Base-by-base conservation (phyloP, 2,113 vertebrate genomes). In the Condylura cristata region DNA sequence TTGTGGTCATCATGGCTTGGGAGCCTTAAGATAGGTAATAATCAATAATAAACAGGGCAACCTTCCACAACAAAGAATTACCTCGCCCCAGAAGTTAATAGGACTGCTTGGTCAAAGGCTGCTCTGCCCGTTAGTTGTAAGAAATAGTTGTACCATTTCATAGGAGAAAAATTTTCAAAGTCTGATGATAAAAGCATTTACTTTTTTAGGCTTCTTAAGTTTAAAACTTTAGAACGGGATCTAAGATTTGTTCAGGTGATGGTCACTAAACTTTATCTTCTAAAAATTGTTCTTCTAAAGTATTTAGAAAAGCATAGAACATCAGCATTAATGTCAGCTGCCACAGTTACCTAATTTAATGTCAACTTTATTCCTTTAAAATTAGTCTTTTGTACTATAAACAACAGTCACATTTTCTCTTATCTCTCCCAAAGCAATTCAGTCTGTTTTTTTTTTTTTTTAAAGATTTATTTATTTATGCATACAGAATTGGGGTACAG, bases 81-180 rank as follows among this genome's bases (percentile, higher is more conserved):
- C 16, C 51, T 79, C 17, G 14, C 78, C 20, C 63, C 37, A 79
- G 65, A 65, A 30, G 34, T 82, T 58, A 51, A 58, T 18, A 79
- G 32, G 5, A 39, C 13, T 28, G 0, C 13, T 89, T 37, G 41
- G 18, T 51, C n/a, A 84, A 71, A 65, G 0, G 0, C n/a, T 80
- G 30, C 8, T 83, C 16, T 89, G 56, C 10, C 26, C 48, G 74
- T 34, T 41, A 41, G 34, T 51, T 84, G 26, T 4, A 44, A n/a
- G n/a, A n/a, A n/a, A n/a, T 41, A 41, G 34, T 51, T 84, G 26
- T 4, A 44, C 18, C 22, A n/a, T 32, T 34, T 9, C 32, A 68
- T 13, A 83, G 34, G 7, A 92, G 11, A 92, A 10, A 94, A 89
- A 82, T 51, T 84, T 93, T 24, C 41, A 93, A 65, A 76, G 37